Evolutionary conservation across 1,140 invertebrate genomes (phyloP), one percentile per base, ranked within the genome.

Genomic region (Calosoma granatense): DNA sequence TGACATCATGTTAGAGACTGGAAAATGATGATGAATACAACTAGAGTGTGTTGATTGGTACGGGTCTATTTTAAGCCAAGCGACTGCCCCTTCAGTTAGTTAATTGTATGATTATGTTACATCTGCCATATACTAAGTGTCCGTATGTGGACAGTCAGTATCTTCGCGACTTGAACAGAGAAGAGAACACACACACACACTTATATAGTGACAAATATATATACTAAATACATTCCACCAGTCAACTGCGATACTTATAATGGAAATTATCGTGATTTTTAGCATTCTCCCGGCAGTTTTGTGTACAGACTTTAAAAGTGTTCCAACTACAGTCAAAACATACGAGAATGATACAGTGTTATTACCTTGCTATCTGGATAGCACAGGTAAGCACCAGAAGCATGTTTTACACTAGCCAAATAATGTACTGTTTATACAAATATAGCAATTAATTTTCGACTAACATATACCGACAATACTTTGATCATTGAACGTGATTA

Each of bases 311-410:
- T 78, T 79, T 64, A 76, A 79, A 61, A 83, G 81, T 71, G 73
- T 79, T 14, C 81, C 85, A 0, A 85, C 84, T 1, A 85, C 79
- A n/a, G 80, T 88, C 9, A 87, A 85, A 67, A 81, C 79, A 3
- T 81, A 77, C 54, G 83, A 87, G 68, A 87, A 87, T 67, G 82
- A 87, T 56, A 85, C 82, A 0, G 84, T 89, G 1, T 62, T 85
- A 20, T 65, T 90, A 54, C 87, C 88, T 0, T 90, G 87, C 67
- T 81, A 84, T 67, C 72, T 82, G 51, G 74, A 80, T 47, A 76
- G 78, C 60, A 60, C 73, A 20, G 78, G 79, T 74, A 73, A 75
- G 69, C 68, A 61, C 63, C 60, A 41, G 15, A 23, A 22, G 26
- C 57, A 20, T 2, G 19, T 22, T 20, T 43, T 12, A 56, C n/a